Conservation (phyloP, 2,888 invertebrate genomes). For the Cenopis cana region DNA sequence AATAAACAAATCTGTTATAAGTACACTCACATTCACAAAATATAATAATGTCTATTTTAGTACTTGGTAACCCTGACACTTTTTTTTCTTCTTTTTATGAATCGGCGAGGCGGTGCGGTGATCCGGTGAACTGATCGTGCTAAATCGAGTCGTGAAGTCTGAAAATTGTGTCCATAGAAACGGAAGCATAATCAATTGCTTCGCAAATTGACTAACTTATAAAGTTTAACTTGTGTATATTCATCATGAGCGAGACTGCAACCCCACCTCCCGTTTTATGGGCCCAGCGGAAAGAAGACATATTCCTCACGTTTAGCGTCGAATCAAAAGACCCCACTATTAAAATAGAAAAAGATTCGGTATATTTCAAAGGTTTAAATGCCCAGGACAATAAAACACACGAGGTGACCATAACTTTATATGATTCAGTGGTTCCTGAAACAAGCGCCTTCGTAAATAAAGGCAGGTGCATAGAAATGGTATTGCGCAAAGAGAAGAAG, state of each 20-base stretch:
- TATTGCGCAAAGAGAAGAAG: slow-evolving; percentile 89
- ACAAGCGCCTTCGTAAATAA: slow-evolving; percentile 89
- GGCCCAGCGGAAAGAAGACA: slow-evolving; percentile 94
- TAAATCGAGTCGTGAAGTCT: slow-evolving; percentile 41
- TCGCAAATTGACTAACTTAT: slow-evolving; percentile 28
- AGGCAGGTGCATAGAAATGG: slow-evolving; percentile 90
- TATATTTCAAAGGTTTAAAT: slow-evolving; percentile 94
- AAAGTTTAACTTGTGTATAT: slow-evolving; percentile 31
- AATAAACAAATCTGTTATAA: background rate
- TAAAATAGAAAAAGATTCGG: slow-evolving; percentile 89
- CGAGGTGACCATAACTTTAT: slow-evolving; percentile 95
- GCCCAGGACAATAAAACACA: slow-evolving; percentile 93
- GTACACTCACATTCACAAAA: background rate
- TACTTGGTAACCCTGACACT: slow-evolving; percentile 14
- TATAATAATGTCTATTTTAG: background rate
- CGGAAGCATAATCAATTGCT: slow-evolving; percentile 48
- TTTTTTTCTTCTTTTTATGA: slow-evolving; percentile 57
- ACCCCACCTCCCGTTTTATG: slow-evolving; percentile 94
- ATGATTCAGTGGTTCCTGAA: slow-evolving; percentile 92
- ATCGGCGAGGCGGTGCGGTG: slow-evolving; percentile 57
- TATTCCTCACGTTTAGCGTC: slow-evolving; percentile 95
- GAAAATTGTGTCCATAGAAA: slow-evolving; percentile 42
- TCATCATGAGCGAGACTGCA: slow-evolving; percentile 72
- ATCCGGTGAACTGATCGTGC: slow-evolving; percentile 50
- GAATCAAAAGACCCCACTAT: slow-evolving; percentile 95